Evolutionary conservation across 2,797 vertebrate species (phyloP), one percentile per base, ranked within the genome.

Genomic region (Moxostoma hubbsi): DNA sequence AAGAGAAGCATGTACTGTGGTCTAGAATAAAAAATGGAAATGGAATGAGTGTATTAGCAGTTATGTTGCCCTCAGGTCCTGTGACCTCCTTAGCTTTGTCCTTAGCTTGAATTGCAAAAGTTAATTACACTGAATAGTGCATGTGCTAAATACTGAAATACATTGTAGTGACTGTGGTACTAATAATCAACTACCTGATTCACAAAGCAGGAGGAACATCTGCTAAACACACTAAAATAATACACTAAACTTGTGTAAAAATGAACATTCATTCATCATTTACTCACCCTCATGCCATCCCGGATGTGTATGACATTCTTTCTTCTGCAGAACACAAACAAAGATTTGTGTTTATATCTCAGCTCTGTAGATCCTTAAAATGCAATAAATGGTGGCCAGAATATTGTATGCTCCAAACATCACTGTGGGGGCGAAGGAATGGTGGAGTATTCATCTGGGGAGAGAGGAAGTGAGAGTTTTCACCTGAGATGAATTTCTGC

Each of bases 31-130:
- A 53, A 36, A 36, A 36, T 36, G 36, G 36, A 36, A 36, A 24
- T 58, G 12, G 8, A 50, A 36, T 11, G 54, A 66, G 45, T 50
- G 6, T 76, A 49, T 76, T 76, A 50, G 4, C 45, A n/a, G 53
- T 49, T 57, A 66, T 15, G 7, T 53, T 75, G 16, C 5, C 73
- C 63, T 66, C 15, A 2, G 1, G 63, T 24, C 47, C 7, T 47
- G 10, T 72, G 43, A 7, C 45, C 15, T 65, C 16, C 43, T n/a
- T 2, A 55, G 61, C 45, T 18, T 45, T 24, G 11, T 36, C 36
- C 36, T 9, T 75, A 75, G 57, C 45, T 61, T 49, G 45, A 58
- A 50, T 15, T 13, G 16, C 55, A n/a, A 24, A 47, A 66, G 6
- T 58, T 50, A 7, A 18, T 58, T 18, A 50, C 66, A 50, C 16